These are phyloP conservation scores for Stegodyphus mimosarum DNA, from an alignment of 1,140 invertebrate genomes.

Conservation along the genomic window DNA sequence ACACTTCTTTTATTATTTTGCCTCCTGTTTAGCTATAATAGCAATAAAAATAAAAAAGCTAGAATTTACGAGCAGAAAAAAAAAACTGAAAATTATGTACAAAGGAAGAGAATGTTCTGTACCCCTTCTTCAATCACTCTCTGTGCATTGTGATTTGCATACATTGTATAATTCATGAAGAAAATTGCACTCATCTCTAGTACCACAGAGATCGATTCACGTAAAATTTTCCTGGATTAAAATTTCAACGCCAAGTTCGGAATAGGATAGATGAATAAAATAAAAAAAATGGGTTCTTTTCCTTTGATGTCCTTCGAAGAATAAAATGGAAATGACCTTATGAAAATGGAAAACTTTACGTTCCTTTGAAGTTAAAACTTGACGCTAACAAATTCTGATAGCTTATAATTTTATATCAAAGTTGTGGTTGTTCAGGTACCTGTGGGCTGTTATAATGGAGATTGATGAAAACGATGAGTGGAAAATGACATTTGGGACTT, in stretches of 20 bases:
- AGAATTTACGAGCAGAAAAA: no score
- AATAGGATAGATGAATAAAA: conserved; percentile 6
- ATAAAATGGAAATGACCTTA: conserved; percentile 39
- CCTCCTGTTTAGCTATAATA: background rate
- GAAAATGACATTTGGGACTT: no score
- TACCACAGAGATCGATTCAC: conserved; percentile 11
- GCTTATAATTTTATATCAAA: background rate
- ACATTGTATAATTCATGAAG: conserved; percentile 51
- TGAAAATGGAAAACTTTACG: conserved; percentile 6
- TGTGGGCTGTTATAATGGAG: no score
- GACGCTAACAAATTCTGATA: conserved; percentile 21
- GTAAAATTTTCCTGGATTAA: conserved; percentile 38
- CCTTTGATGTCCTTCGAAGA: conserved; percentile 5
- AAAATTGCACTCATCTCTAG: conserved; percentile 18
- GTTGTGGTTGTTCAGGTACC: no score
- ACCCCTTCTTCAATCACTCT: background rate
- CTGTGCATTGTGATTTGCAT: conserved; percentile 25
- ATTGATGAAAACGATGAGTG: no score
- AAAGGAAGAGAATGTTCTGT: no score
- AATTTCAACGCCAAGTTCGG: background rate
- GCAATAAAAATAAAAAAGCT: no score
- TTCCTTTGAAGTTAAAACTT: conserved; percentile 33
- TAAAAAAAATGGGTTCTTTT: conserved; percentile 1
- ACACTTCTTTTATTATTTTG: background rate
- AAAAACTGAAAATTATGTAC: no score